Percentiles rank a stretch among this genome's conserved stretches.
These are phyloP conservation scores for Galago senegalensis DNA, from an alignment of 2,797 vertebrate species.

Conservation along the genomic window DNA sequence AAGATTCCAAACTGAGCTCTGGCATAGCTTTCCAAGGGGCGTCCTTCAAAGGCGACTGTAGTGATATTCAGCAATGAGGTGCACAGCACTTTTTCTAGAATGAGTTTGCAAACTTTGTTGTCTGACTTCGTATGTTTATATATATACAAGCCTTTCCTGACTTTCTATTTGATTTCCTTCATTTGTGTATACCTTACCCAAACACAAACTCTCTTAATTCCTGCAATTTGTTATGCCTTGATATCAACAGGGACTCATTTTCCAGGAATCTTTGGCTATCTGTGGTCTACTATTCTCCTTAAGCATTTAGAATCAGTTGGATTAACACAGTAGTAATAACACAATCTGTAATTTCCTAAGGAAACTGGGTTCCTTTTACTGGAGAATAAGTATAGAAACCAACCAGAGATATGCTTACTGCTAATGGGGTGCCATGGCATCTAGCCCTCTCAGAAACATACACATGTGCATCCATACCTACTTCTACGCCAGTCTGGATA, in stretches of 20 bases:
- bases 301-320: background rate
- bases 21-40: too few species aligned
- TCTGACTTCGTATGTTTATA: background rate
- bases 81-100: too few species aligned
- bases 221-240: background rate
- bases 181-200: background rate
- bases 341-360: background rate
- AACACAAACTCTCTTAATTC: background rate
- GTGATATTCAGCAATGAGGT: too few species aligned
- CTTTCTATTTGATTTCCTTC: background rate
- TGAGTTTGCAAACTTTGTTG: too few species aligned
- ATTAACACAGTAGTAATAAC: background rate
- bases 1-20: too few species aligned
- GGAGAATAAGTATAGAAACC: background rate
- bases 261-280: background rate
- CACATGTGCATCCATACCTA: rapidly evolving
- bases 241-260: background rate
- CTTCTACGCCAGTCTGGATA: background rate
- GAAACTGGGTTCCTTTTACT: background rate
- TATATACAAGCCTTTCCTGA: background rate
- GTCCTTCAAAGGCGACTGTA: too few species aligned
- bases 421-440: rapidly evolving
- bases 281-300: background rate
- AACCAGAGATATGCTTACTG: background rate
- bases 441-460: background rate